Percentiles rank a stretch among this genome's conserved stretches.
Conservation (phyloP, 2,113 vertebrate species). For the Ondatra zibethicus region DNA sequence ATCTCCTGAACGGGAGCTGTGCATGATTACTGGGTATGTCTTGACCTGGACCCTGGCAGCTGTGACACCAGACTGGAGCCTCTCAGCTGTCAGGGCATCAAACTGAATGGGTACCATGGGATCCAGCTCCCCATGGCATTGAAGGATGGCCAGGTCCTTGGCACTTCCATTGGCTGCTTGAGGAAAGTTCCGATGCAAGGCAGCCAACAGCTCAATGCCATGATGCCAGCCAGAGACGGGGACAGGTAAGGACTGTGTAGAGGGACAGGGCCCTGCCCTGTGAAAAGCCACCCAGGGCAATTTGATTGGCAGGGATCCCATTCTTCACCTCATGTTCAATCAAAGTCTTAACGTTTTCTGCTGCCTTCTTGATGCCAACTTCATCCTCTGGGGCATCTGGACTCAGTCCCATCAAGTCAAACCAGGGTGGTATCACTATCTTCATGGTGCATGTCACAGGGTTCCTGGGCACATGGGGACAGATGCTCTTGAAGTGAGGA, state of each 20-base stretch:
- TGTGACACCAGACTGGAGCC: constrained; percentile 92
- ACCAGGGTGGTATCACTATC: constrained; percentile 97
- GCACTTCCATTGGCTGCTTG: constrained; percentile 90
- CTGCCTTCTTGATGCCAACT: constrained; percentile 96
- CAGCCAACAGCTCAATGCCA: constrained; percentile 98
- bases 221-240: constrained; percentile 95
- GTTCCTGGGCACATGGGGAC: constrained; percentile 95
- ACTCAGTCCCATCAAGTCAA: constrained; percentile 96
- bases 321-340: constrained; percentile 98
- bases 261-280: constrained; percentile 98
- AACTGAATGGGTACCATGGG: constrained; percentile 94
- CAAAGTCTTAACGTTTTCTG: constrained; percentile 97
- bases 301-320: constrained; percentile 95
- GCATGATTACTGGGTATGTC: constrained; percentile 93
- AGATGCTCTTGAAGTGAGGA: constrained; percentile 97
- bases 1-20: constrained; percentile 98
- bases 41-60: constrained; percentile 93
- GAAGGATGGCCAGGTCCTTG: constrained; percentile 95
- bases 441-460: constrained; percentile 98
- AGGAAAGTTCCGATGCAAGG: constrained; percentile 96
- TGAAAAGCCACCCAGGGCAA: constrained; percentile 97
- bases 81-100: constrained; percentile 94
- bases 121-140: constrained; percentile 97
- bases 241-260: constrained; percentile 97
- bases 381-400: constrained; percentile 96